A percentile compares a stretch with the other conserved stretches of the same genome.
Evolutionary conservation across 2,113 vertebrate species (phyloP).

Genomic region (Malurus alboscapulatus): DNA sequence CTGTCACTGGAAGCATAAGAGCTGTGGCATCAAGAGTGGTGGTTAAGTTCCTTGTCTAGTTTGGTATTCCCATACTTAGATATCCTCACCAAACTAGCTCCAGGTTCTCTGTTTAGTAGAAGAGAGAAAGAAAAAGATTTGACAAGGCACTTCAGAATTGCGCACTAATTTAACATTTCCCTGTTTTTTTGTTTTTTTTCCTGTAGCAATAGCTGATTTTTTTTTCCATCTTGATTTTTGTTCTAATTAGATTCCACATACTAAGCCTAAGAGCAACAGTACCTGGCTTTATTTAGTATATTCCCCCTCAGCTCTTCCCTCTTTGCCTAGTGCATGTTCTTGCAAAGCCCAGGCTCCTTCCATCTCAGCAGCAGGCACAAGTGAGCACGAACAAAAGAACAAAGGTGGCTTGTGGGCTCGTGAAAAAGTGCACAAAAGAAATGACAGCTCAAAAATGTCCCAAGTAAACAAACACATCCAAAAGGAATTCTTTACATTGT

Average conservation of each 20-base stretch:
- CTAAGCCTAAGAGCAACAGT: accelerated
- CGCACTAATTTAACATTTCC: not conserved
- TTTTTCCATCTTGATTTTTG: not conserved
- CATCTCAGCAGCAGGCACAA: not conserved
- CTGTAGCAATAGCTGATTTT: not conserved
- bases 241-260: not conserved
- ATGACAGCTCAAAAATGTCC: not conserved
- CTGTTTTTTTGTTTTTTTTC: not conserved
- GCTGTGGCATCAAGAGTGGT: not conserved
- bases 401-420: not conserved
- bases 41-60: not conserved
- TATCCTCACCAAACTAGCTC: not conserved
- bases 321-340: not conserved
- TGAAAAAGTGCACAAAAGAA: not conserved
- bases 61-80: not conserved
- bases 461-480: not conserved
- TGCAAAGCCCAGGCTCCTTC: not conserved
- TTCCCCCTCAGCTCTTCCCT: not conserved
- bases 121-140: not conserved
- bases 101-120: not conserved
- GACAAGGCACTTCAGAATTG: not conserved
- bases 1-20: not conserved
- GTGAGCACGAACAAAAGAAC: not conserved
- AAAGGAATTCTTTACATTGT: not conserved
- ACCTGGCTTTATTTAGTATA: not conserved